Evolutionary conservation across 2,797 vertebrate genomes (phyloP).

Genomic region (Hephaestus fuliginosus): DNA sequence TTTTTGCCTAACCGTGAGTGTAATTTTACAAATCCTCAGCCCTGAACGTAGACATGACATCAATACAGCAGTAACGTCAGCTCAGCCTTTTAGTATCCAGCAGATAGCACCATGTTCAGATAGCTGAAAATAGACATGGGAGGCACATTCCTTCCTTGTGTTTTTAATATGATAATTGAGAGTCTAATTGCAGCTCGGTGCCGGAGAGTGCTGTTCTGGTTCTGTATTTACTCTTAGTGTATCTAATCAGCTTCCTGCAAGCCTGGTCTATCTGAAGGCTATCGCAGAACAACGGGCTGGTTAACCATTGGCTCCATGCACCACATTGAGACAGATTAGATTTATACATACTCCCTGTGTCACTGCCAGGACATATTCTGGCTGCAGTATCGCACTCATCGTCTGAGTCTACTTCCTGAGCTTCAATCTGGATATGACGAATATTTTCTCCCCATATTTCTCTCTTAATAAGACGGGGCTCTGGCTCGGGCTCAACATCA

Average conservation of each 20-base stretch:
- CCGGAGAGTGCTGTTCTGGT: slow-evolving; percentile 45
- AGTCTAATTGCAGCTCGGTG: slow-evolving; percentile 61
- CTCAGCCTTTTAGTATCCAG: slow-evolving; percentile 37
- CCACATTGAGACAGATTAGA: slow-evolving; percentile 67
- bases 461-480: slow-evolving; percentile 50
- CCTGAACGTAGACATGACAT: background rate
- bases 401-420: slow-evolving; percentile 50
- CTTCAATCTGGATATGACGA: slow-evolving; percentile 56
- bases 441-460: slow-evolving; percentile 40
- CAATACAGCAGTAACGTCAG: slow-evolving; percentile 6
- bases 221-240: slow-evolving; percentile 69
- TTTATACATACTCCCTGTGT: slow-evolving; percentile 58
- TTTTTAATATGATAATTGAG: slow-evolving; percentile 78
- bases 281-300: slow-evolving; percentile 54
- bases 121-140: slow-evolving; percentile 57
- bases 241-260: slow-evolving; percentile 75
- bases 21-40: slow-evolving; percentile 3
- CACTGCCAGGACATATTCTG: slow-evolving; percentile 55
- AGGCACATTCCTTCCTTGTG: slow-evolving; percentile 64
- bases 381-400: slow-evolving; percentile 43
- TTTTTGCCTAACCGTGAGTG: background rate
- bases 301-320: slow-evolving; percentile 64
- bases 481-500: slow-evolving; percentile 31
- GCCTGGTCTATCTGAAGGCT: slow-evolving; percentile 54
- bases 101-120: slow-evolving; percentile 47